Evolutionary conservation across 2,113 vertebrate species (phyloP).

Genomic region (Lampris megalopsis): DNA sequence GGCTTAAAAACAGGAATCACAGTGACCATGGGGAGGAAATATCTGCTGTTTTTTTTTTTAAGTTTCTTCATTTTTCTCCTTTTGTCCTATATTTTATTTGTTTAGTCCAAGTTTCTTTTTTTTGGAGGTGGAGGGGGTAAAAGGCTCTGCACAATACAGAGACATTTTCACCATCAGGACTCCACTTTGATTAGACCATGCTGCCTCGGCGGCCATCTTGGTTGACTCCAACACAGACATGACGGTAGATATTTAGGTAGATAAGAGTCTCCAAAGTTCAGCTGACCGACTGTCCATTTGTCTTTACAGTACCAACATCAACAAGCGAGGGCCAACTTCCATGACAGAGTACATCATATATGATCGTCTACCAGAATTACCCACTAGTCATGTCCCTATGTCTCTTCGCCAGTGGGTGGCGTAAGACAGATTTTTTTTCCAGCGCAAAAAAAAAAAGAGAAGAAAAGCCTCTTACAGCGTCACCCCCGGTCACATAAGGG

Average conservation of each 20-base stretch:
- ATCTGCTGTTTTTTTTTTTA: constrained; percentile 67
- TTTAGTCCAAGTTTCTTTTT: constrained; percentile 51
- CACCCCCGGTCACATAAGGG: constrained; percentile 43
- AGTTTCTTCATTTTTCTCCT: constrained; percentile 34
- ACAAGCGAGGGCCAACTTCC: constrained; percentile 46
- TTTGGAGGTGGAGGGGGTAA: neutral
- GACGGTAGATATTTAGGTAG: constrained; percentile 3
- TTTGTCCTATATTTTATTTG: constrained; percentile 57
- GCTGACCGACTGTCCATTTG: constrained; percentile 61
- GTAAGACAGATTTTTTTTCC: constrained; percentile 37
- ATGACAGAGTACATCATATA: constrained; percentile 27
- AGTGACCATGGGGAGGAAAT: constrained; percentile 64
- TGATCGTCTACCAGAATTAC: neutral
- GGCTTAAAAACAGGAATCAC: constrained; percentile 40
- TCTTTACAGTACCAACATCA: constrained; percentile 75
- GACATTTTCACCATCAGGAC: constrained; percentile 40
- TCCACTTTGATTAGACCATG: constrained; percentile 60
- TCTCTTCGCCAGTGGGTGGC: constrained; percentile 33
- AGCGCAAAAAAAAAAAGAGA: constrained; percentile 24
- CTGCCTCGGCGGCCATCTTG: constrained; percentile 41
- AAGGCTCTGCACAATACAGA: constrained; percentile 41
- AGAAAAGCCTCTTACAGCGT: constrained; percentile 28
- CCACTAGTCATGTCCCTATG: constrained; percentile 22
- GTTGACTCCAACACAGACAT: constrained; percentile 58
- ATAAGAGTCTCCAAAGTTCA: constrained; percentile 62